phyloP scores from a whole-genome alignment of 2,113 vertebrate genomes.

The Dicaeum eximium region DNA sequence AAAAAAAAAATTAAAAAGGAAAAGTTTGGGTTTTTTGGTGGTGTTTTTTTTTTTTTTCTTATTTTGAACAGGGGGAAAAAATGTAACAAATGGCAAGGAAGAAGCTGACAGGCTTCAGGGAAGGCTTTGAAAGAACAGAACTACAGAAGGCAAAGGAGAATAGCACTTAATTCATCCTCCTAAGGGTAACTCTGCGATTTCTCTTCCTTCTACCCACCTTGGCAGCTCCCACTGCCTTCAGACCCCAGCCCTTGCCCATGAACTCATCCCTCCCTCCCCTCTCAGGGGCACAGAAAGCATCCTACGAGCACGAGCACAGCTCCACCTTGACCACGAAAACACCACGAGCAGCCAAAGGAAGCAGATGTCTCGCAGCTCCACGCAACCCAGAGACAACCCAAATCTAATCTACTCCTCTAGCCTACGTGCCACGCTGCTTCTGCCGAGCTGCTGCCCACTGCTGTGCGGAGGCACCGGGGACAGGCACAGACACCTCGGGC shows the following conservation, averaged over 20 bases:
- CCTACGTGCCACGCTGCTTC: background rate
- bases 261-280: background rate
- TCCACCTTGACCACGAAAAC: background rate
- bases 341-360: slow-evolving; percentile 7
- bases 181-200: background rate
- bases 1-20: no score
- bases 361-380: slow-evolving; percentile 5
- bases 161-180: slow-evolving; percentile 1
- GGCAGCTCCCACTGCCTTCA: background rate
- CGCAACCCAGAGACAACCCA: background rate
- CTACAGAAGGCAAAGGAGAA: background rate
- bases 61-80: background rate
- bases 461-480: background rate
- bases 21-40: background rate
- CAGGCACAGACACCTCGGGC: background rate
- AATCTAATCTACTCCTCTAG: slow-evolving; percentile 33
- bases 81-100: slow-evolving; percentile 4
- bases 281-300: background rate
- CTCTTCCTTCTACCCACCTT: background rate
- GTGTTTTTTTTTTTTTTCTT: background rate
- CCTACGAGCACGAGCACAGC: background rate
- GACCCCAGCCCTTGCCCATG: background rate
- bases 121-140: slow-evolving; percentile 1
- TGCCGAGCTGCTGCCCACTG: background rate
- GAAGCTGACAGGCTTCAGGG: slow-evolving; percentile 10